A percentile compares a stretch with the other conserved stretches of the same genome.
These are phyloP conservation scores for Clarias pachynema DNA, from an alignment of 2,797 vertebrate genomes.

Conservation along the genomic window DNA sequence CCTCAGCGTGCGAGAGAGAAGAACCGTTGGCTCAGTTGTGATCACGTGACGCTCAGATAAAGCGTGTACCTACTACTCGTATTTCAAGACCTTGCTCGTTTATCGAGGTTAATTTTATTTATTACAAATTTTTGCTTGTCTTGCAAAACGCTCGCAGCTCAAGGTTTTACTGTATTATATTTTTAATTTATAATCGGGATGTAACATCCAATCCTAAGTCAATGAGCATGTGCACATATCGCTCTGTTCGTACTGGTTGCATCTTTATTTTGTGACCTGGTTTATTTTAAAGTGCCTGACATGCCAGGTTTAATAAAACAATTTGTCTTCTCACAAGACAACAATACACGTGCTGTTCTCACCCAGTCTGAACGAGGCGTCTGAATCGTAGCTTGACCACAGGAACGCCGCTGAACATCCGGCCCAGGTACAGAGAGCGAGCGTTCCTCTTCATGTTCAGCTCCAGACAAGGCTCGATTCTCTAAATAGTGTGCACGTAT, in stretches of 20 bases:
- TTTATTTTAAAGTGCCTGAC: not conserved
- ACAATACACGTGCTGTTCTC: conserved; percentile 54
- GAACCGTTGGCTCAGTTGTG: too few relatives aligned
- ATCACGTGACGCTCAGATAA: too few relatives aligned
- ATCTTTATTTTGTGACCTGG: not conserved
- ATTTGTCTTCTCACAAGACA: not conserved
- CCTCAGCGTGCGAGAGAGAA: too few relatives aligned
- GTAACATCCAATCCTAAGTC: too few relatives aligned
- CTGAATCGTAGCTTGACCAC: conserved; percentile 91
- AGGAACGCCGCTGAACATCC: conserved; percentile 91
- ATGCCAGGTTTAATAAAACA: not conserved
- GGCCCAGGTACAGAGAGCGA: conserved; percentile 90
- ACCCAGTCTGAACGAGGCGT: conserved; percentile 88
- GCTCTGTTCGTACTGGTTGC: not conserved
- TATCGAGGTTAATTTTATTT: too few relatives aligned
- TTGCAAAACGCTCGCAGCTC: too few relatives aligned
- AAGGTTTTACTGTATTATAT: too few relatives aligned
- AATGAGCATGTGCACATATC: too few relatives aligned
- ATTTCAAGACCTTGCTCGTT: too few relatives aligned
- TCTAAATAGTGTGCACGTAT: conserved; percentile 66
- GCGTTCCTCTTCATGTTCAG: conserved; percentile 84
- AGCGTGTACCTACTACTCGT: too few relatives aligned
- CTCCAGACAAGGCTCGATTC: conserved; percentile 82
- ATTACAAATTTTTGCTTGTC: too few relatives aligned
- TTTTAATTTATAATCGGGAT: too few relatives aligned